phyloP scores from a whole-genome alignment of 2,113 vertebrate genomes.

The Hystrix brachyura region DNA sequence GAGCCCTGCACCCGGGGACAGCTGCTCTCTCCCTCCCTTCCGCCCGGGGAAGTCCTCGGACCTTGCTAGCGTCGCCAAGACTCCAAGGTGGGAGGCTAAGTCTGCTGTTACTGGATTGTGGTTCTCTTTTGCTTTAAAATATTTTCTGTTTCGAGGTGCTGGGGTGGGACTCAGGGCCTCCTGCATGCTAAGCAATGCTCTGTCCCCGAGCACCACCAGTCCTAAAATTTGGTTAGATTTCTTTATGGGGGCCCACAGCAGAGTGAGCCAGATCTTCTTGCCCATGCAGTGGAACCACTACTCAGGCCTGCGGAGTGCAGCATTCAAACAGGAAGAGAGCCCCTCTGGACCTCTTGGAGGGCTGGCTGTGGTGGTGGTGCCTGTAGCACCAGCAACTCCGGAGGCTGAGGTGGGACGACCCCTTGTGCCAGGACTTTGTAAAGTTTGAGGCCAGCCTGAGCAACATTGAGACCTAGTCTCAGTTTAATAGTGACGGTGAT shows the following conservation, averaged over 20 bases:
- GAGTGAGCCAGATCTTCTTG: neutral
- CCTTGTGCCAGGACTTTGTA: neutral
- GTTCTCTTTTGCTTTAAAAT: neutral
- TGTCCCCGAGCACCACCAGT: neutral
- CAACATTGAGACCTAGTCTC: neutral
- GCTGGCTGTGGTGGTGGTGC: neutral
- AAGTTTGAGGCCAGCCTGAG: neutral
- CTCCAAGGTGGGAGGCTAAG: neutral
- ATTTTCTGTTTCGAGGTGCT: neutral
- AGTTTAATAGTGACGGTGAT: neutral
- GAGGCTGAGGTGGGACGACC: neutral
- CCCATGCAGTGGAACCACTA: neutral
- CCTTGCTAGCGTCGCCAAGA: neutral
- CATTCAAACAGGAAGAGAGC: neutral
- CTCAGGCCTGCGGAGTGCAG: fast-evolving
- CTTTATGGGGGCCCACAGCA: neutral
- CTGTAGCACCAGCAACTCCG: too few species aligned
- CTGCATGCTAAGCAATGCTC: neutral
- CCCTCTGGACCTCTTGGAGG: neutral
- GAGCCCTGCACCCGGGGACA: too few species aligned
- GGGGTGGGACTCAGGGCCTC: neutral
- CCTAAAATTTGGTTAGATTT: neutral
- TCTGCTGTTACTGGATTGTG: neutral
- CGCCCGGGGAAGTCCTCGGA: neutral
- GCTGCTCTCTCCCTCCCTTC: neutral